Conservation (phyloP, 2,888 invertebrate genomes). For the Notodonta ziczac region DNA sequence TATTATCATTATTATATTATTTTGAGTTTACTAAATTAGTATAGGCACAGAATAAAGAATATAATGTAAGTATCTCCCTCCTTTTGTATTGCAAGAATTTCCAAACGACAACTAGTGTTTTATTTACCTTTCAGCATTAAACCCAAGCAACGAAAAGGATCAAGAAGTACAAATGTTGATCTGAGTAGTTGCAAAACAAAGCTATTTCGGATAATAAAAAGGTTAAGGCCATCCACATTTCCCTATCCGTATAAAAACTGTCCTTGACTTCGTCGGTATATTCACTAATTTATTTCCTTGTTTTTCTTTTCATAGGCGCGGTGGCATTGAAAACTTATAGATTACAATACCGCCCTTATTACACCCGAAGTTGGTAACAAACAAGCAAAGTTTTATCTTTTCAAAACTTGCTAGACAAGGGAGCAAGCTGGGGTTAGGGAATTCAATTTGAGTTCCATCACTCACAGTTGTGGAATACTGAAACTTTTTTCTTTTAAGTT, state of each 20-base stretch:
- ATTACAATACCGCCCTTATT: not conserved
- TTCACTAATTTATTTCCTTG: slow-evolving; percentile 2
- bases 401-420: not conserved
- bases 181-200: not conserved
- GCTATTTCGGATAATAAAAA: not conserved
- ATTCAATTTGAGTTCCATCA: not conserved
- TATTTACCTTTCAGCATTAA: too few species aligned
- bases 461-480: not conserved
- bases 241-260: not conserved
- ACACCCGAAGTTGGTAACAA: not conserved
- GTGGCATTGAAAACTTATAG: not conserved
- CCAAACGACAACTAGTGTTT: too few species aligned
- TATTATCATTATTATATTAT: too few species aligned
- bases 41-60: too few species aligned
- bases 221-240: not conserved
- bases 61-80: too few species aligned
- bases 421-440: slow-evolving; percentile 2
- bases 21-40: too few species aligned
- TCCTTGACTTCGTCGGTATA: not conserved
- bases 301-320: not conserved
- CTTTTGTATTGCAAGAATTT: too few species aligned
- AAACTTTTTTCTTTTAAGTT: too few species aligned
- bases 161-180: too few species aligned
- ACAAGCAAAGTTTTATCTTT: not conserved
- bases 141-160: too few species aligned